Percentiles rank a stretch among this genome's conserved stretches.
Conservation (phyloP, 2,797 vertebrate genomes). For the Rhyacichthys aspro region DNA sequence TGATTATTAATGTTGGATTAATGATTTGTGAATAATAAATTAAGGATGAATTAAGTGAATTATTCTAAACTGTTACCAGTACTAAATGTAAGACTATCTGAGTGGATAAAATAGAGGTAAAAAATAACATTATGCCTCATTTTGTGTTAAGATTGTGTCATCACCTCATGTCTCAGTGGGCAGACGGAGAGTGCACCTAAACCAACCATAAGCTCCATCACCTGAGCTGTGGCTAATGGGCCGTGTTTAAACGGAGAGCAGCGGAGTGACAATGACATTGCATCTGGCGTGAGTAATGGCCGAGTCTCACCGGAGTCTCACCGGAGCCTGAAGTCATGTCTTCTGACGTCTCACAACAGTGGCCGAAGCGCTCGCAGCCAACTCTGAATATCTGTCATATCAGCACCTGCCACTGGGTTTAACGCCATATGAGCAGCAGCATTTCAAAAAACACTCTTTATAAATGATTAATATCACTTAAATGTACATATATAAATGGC, state of each 20-base stretch:
- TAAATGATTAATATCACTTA: not conserved
- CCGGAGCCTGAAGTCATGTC: constrained; percentile 36
- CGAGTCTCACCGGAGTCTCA: constrained; percentile 28
- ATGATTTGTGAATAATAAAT: no score
- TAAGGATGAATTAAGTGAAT: no score
- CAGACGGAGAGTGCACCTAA: constrained; percentile 36
- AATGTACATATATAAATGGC: not conserved
- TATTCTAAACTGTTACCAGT: no score
- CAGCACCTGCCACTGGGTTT: not conserved
- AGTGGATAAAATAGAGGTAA: constrained; percentile 1
- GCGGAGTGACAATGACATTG: constrained; percentile 47
- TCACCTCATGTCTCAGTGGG: constrained; percentile 24
- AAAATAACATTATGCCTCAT: not conserved
- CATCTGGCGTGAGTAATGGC: constrained; percentile 58
- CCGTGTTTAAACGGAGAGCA: constrained; percentile 38
- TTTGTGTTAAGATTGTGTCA: constrained; percentile 25
- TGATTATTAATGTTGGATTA: no score
- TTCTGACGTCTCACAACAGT: constrained; percentile 18
- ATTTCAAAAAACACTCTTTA: not conserved
- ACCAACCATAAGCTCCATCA: constrained; percentile 40
- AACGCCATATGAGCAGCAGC: not conserved
- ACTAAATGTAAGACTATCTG: not conserved
- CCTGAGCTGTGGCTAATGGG: constrained; percentile 55
- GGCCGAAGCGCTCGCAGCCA: constrained; percentile 6
- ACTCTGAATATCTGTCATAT: not conserved